Conservation (phyloP, 1,140 invertebrate genomes). For the Calliopsis andreniformis region DNA sequence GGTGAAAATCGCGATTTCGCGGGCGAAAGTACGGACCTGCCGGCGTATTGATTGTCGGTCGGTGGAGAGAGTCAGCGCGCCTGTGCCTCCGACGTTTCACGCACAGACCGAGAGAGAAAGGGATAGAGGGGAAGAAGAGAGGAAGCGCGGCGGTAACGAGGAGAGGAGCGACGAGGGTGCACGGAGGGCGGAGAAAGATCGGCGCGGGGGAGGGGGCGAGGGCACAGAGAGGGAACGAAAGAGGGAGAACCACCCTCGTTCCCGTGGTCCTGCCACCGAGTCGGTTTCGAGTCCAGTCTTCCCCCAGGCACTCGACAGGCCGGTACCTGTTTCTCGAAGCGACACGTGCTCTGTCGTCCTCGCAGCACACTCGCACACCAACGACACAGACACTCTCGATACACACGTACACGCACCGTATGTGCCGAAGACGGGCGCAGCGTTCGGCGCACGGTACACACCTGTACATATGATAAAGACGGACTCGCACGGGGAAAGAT, state of each 20-base stretch:
- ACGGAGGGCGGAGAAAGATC: slow-evolving; percentile 41
- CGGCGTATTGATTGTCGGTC: slow-evolving; percentile 78
- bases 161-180: slow-evolving; percentile 16
- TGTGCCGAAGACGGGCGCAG: neutral
- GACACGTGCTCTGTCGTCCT: slow-evolving; percentile 58
- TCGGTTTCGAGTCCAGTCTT: slow-evolving; percentile 76
- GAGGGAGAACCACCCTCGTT: slow-evolving; percentile 41
- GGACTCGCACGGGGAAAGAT: neutral
- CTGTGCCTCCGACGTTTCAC: slow-evolving; percentile 64
- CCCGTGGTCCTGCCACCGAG: slow-evolving; percentile 60
- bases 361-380: slow-evolving; percentile 23
- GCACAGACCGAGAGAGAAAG: slow-evolving; percentile 23
- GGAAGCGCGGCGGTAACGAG: slow-evolving; percentile 34
- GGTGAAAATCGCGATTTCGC: slow-evolving; percentile 75
- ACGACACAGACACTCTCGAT: slow-evolving; percentile 31
- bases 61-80: slow-evolving; percentile 71
- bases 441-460: neutral
- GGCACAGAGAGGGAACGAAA: slow-evolving; percentile 38
- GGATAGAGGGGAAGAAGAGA: slow-evolving; percentile 19
- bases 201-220: slow-evolving; percentile 13
- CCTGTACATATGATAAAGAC: slow-evolving; percentile 13
- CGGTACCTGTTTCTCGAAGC: slow-evolving; percentile 71
- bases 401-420: slow-evolving; percentile 23
- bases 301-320: slow-evolving; percentile 77
- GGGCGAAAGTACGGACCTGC: slow-evolving; percentile 74